phyloP scores from a whole-genome alignment of 2,113 vertebrate species.

The Arizona elegans region DNA sequence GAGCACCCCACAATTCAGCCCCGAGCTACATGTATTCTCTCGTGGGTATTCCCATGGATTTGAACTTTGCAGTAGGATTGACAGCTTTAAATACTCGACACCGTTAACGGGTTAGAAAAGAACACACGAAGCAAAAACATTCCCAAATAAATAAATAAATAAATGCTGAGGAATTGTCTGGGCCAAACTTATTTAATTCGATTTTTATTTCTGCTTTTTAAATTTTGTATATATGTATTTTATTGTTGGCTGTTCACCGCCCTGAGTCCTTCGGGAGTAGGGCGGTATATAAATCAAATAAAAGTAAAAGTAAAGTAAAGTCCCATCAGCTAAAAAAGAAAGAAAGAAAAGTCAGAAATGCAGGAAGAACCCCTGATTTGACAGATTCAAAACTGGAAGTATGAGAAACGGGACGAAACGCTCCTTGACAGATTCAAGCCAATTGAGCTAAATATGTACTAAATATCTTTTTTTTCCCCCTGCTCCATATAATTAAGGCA shows the following conservation, averaged over 20 bases:
- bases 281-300: no score
- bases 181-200: no score
- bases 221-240: no score
- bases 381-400: not conserved
- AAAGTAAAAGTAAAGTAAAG: no score
- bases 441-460: no score
- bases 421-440: not conserved
- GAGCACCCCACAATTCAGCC: not conserved
- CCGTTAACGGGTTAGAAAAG: not conserved
- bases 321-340: not conserved
- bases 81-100: not conserved
- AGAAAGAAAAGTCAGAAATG: not conserved
- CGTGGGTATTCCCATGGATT: not conserved
- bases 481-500: not conserved
- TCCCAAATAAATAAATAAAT: no score
- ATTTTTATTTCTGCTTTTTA: no score
- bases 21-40: not conserved
- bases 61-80: not conserved
- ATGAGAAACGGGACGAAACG: not conserved
- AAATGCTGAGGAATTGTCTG: not conserved
- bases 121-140: not conserved
- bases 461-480: no score
- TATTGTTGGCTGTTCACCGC: no score
- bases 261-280: no score
- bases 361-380: not conserved